Percentiles rank a stretch among this genome's conserved stretches.
These are phyloP conservation scores for Philereme vetulata DNA, from an alignment of 2,888 invertebrate genomes.

Conservation along the genomic window DNA sequence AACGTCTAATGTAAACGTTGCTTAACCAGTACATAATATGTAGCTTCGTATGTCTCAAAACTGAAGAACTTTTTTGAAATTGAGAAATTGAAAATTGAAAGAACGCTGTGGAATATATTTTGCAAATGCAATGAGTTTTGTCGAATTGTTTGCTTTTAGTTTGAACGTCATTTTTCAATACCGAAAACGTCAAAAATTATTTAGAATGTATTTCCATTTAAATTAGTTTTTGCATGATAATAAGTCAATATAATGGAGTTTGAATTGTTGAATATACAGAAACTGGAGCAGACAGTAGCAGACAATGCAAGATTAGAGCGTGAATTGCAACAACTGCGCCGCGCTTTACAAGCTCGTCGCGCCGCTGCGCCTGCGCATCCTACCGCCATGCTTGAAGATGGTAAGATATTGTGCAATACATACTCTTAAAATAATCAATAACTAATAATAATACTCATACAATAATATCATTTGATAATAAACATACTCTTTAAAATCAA, in stretches of 20 bases:
- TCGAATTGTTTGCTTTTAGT: no score
- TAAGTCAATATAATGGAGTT: neutral
- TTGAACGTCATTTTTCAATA: no score
- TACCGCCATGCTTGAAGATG: constrained; percentile 88
- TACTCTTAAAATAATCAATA: neutral
- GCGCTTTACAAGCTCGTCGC: constrained; percentile 90
- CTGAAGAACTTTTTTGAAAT: no score
- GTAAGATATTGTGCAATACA: constrained; percentile 41
- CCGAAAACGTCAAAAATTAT: no score
- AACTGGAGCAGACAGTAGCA: constrained; percentile 95
- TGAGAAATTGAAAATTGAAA: no score
- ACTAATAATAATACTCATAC: constrained; percentile 27
- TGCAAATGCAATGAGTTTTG: no score
- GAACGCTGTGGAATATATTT: no score
- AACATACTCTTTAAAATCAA: no score
- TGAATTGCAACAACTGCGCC: constrained; percentile 91
- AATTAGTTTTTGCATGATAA: neutral
- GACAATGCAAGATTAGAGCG: constrained; percentile 95
- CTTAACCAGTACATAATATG: no score
- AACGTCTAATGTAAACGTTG: neutral
- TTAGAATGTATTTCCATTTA: neutral
- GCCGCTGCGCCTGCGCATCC: constrained; percentile 74
- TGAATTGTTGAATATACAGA: constrained; percentile 69
- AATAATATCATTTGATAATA: no score
- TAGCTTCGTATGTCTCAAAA: no score